Percentiles rank a stretch among this genome's conserved stretches.
phyloP scores from a whole-genome alignment of 2,113 vertebrate species.

The Neolamprologus falcicula region DNA sequence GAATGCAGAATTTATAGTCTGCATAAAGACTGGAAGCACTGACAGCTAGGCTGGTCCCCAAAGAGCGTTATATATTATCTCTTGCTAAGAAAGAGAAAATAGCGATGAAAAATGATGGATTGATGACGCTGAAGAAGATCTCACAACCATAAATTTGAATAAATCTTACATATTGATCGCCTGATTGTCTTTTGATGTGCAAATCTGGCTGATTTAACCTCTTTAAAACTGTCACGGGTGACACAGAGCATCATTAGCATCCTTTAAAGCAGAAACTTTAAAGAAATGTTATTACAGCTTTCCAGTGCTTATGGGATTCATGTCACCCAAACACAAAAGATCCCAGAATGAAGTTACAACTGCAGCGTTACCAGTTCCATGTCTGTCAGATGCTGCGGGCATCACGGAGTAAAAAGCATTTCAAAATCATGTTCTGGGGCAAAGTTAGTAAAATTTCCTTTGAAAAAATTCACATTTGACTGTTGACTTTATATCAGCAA shows the following conservation, averaged over 20 bases:
- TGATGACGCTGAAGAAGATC: accelerated
- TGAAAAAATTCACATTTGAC: neutral
- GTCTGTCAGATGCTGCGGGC: neutral
- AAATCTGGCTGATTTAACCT: neutral
- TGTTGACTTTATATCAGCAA: neutral
- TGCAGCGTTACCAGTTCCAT: neutral
- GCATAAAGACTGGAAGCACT: neutral
- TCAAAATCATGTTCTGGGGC: accelerated
- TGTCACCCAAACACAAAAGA: neutral
- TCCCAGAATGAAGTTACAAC: neutral
- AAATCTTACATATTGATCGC: neutral
- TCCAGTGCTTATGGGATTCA: neutral
- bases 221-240: neutral
- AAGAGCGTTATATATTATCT: neutral
- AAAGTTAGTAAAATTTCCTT: neutral
- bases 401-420: neutral
- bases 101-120: neutral
- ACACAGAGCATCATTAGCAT: neutral
- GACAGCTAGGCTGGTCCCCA: neutral
- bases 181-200: neutral
- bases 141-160: neutral
- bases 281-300: neutral
- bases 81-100: neutral
- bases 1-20: neutral
- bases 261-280: neutral